phyloP scores from a whole-genome alignment of 1,140 invertebrate species.

The Artemia franciscana region DNA sequence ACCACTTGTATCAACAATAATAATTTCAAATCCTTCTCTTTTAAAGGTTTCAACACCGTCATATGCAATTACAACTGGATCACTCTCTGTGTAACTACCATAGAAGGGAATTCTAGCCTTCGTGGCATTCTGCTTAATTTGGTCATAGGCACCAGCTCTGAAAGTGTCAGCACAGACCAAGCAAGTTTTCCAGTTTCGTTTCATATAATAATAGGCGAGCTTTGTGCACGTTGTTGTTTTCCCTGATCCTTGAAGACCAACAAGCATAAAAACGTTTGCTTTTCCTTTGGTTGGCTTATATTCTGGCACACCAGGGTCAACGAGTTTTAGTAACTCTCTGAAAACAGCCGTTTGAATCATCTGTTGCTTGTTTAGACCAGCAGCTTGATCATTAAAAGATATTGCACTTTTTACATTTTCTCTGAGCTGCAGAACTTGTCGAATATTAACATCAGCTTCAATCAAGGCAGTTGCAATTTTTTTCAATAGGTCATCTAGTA shows the following conservation, averaged over 20 bases:
- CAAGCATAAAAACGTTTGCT: constrained; percentile 98
- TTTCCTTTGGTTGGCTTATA: constrained; percentile 87
- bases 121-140: constrained; percentile 98
- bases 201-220: constrained; percentile 83
- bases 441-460: no score
- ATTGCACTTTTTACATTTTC: no score
- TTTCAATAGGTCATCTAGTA: no score
- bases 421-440: no score
- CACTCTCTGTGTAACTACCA: constrained; percentile 97
- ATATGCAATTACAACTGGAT: constrained; percentile 96
- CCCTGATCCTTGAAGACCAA: constrained; percentile 92
- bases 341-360: constrained; percentile 99
- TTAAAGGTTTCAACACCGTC: constrained; percentile 99
- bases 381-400: no score
- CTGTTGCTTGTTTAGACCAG: constrained; percentile 81
- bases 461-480: no score
- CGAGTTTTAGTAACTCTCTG: constrained; percentile 93
- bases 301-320: constrained; percentile 93
- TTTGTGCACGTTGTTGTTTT: constrained; percentile 99
- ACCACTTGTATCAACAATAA: constrained; percentile 98
- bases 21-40: constrained; percentile 96
- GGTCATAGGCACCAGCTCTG: constrained; percentile 97
- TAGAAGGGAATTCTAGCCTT: constrained; percentile 99
- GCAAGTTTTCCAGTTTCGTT: constrained; percentile 98
- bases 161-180: constrained; percentile 99